Percentiles rank a stretch among this genome's conserved stretches.
Conservation (phyloP, 2,113 vertebrate species). For the Eulemur macaco region DNA sequence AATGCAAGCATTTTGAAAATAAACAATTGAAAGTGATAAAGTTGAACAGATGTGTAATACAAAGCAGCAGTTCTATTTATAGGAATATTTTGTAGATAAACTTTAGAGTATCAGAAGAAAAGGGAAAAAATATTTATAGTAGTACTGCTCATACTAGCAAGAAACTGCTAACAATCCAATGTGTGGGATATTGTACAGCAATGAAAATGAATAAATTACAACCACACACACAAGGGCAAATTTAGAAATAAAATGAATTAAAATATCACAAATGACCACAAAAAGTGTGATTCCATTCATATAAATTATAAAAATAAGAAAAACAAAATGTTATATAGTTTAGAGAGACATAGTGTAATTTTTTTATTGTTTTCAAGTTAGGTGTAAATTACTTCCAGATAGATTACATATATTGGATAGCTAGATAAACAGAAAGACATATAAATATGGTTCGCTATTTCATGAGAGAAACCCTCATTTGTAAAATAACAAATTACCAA, state of each 20-base stretch:
- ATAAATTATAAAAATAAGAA: not conserved
- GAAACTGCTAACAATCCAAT: not conserved
- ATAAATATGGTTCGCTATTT: not conserved
- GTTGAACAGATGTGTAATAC: not conserved
- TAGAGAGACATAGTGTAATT: not conserved
- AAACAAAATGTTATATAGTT: not conserved
- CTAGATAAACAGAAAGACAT: not conserved
- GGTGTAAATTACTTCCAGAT: not conserved
- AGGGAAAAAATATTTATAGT: not conserved
- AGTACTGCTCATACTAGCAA: not conserved
- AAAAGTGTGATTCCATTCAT: not conserved
- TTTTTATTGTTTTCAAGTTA: not conserved
- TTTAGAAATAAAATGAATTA: not conserved
- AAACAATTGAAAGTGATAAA: not conserved
- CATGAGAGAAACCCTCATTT: not conserved
- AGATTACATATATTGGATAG: not conserved
- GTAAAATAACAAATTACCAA: not conserved
- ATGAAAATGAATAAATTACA: not conserved
- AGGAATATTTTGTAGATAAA: not conserved
- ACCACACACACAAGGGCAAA: accelerated
- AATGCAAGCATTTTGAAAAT: not conserved
- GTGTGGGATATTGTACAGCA: not conserved
- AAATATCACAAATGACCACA: not conserved
- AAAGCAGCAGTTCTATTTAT: not conserved
- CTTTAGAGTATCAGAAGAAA: accelerated